Evolutionary conservation across 2,888 invertebrate species (phyloP).

Genomic region (Drosophila prostipennis): DNA sequence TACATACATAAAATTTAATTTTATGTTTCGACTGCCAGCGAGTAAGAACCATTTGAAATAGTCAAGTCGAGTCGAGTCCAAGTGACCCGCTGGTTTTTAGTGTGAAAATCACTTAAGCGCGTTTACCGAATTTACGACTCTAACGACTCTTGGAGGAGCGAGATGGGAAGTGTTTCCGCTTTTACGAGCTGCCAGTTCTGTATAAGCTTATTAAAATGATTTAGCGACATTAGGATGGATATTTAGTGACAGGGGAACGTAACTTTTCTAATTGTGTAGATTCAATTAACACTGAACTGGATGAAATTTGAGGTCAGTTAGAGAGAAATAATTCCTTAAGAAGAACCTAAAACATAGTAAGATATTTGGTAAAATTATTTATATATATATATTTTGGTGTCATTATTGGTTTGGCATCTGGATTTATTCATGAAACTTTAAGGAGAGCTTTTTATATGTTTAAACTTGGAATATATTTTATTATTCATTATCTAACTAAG

Average conservation of each 20-base stretch:
- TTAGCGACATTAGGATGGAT: conserved; percentile 20
- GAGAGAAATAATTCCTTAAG: too few species aligned
- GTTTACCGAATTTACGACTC: conserved; percentile 71
- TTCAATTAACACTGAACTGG: neutral
- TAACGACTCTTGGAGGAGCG: conserved; percentile 41
- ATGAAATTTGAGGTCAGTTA: too few species aligned
- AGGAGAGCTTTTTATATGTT: too few species aligned
- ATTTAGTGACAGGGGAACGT: neutral
- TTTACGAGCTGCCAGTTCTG: conserved; percentile 56
- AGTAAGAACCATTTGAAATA: conserved; percentile 49
- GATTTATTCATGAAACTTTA: too few species aligned
- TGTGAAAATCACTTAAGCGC: conserved; percentile 75
- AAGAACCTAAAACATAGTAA: too few species aligned
- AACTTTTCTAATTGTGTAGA: neutral
- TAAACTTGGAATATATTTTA: too few species aligned
- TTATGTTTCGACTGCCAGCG: conserved; percentile 52
- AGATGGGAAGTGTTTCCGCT: conserved; percentile 52
- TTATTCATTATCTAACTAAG: too few species aligned
- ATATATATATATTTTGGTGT: too few species aligned
- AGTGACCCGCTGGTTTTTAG: conserved; percentile 74
- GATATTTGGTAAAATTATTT: too few species aligned
- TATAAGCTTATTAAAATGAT: conserved; percentile 53
- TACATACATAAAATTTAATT: conserved; percentile 69
- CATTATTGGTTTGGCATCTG: too few species aligned
- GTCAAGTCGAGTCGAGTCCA: conserved; percentile 18